Base-by-base conservation (phyloP, 2,797 vertebrate genomes). In the Myotis daubentonii region DNA sequence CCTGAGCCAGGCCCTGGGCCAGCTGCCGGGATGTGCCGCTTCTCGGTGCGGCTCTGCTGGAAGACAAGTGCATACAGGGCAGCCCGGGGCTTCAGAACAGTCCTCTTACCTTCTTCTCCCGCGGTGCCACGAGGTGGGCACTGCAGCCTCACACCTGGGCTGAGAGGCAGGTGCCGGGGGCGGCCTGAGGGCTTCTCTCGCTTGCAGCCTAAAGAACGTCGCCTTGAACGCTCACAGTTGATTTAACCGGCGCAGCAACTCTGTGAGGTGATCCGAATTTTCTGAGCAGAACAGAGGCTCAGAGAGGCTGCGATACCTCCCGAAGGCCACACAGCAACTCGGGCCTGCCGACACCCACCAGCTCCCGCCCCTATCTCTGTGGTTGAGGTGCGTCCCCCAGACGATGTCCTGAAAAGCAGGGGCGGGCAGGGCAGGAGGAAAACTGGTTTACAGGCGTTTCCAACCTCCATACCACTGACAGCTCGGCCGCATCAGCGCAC, bases 221-320 rank as follows among this genome's bases (percentile, higher is more conserved):
- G 8, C 0, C 47, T 15, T 38, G 47, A 16, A 6, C 9, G 33
- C 47, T 65, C 7, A 1, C 22, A 33, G 38, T 68, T 60, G 33
- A 20, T 53, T 70, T 25, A 5, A 60, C 72, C 22, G 6, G 22
- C 33, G 53, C 19, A 53, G 70, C 33, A 3, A 1, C 33, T 75
- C 41, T 0, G 1, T 2, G 6, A 47, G 47, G 81, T 79, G 44
- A 10, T n/a, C 51, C 25, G 44, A 51, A 6, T 30, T 44, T 23
- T 44, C 76, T 10, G 0, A 68, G 23, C 66, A 86, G 70, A 47
- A 51, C 1, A 2, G 92, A 80, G 79, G 85, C 74, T 60, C 93
- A 92, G 57, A 94, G 89, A 92, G 72, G 92, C 62, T 16, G n/a
- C 65, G 82, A 5, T 36, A 55, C 41, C 16, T 53, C 13, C 36